A percentile compares a stretch with the other conserved stretches of the same genome.
These are phyloP conservation scores for Ophion ventricosus DNA, from an alignment of 2,888 invertebrate genomes.

Conservation along the genomic window DNA sequence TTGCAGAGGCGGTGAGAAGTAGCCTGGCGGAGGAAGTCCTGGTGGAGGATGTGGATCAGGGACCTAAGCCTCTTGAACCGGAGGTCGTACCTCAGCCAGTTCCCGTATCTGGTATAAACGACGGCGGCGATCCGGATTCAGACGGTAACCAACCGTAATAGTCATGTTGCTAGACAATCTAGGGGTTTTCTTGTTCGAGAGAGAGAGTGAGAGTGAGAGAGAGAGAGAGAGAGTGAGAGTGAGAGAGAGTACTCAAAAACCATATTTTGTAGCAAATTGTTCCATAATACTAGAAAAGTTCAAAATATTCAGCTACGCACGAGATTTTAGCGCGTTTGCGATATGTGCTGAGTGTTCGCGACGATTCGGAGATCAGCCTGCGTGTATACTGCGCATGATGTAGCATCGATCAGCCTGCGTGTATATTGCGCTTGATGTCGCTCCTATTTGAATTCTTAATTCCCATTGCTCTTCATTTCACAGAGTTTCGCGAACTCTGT, in stretches of 20 bases:
- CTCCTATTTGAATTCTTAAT: neutral
- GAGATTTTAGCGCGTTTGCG: slow-evolving; percentile 3
- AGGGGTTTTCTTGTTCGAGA: slow-evolving; percentile 29
- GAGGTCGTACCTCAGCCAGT: slow-evolving; percentile 76
- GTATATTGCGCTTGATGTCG: too few species aligned
- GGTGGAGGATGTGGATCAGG: slow-evolving; percentile 79
- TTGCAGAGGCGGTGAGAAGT: slow-evolving; percentile 80
- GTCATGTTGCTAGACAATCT: slow-evolving; percentile 61
- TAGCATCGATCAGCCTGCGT: neutral
- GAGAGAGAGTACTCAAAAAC: slow-evolving; percentile 10
- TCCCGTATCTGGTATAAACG: slow-evolving; percentile 66
- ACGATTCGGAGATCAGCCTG: neutral
- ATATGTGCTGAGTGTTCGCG: neutral
- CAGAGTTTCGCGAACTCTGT: neutral
- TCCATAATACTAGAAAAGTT: slow-evolving; percentile 35
- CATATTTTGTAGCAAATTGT: slow-evolving; percentile 27
- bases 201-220: slow-evolving; percentile 8
- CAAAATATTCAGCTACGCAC: slow-evolving; percentile 11
- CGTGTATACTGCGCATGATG: neutral
- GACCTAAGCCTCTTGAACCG: slow-evolving; percentile 77
- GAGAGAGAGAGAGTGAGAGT: neutral
- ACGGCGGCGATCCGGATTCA: slow-evolving; percentile 80
- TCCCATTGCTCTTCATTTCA: neutral
- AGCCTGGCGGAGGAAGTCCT: slow-evolving; percentile 82
- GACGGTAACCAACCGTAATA: slow-evolving; percentile 80